Evolutionary conservation across 2,888 invertebrate species (phyloP).

Genomic region (Drosophila birchii): DNA sequence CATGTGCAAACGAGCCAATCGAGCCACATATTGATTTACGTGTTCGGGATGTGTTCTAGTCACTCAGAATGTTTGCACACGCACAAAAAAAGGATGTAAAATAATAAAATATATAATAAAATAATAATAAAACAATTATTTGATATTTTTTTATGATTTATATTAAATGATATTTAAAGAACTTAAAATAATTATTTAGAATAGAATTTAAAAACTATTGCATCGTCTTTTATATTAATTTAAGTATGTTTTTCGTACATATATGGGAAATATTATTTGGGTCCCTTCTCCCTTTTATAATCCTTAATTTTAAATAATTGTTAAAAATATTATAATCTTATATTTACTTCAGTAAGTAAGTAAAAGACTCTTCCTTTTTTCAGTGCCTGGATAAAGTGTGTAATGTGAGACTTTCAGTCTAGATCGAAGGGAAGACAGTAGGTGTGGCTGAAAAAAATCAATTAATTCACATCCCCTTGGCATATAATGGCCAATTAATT

Average conservation of each 20-base stretch:
- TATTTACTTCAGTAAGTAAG: neutral
- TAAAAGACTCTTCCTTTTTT: neutral
- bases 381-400: slow-evolving; percentile 41
- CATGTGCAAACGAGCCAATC: slow-evolving; percentile 53
- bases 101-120: too few species aligned
- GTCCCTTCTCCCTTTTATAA: neutral
- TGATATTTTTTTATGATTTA: too few species aligned
- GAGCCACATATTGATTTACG: slow-evolving; percentile 71
- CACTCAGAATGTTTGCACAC: slow-evolving; percentile 2
- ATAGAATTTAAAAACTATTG: too few species aligned
- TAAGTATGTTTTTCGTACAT: neutral
- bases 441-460: slow-evolving; percentile 52
- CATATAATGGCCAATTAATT: slow-evolving; percentile 64
- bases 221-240: neutral
- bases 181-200: too few species aligned
- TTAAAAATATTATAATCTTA: neutral
- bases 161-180: too few species aligned
- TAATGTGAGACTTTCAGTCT: slow-evolving; percentile 46
- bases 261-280: neutral
- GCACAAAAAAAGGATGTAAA: neutral
- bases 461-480: slow-evolving; percentile 64
- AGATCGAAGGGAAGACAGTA: slow-evolving; percentile 7
- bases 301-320: neutral
- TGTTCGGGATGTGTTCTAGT: slow-evolving; percentile 34
- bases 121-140: too few species aligned